A percentile compares a stretch with the other conserved stretches of the same genome.
Conservation (phyloP, 2,113 vertebrate species). For the Numenius arquata region DNA sequence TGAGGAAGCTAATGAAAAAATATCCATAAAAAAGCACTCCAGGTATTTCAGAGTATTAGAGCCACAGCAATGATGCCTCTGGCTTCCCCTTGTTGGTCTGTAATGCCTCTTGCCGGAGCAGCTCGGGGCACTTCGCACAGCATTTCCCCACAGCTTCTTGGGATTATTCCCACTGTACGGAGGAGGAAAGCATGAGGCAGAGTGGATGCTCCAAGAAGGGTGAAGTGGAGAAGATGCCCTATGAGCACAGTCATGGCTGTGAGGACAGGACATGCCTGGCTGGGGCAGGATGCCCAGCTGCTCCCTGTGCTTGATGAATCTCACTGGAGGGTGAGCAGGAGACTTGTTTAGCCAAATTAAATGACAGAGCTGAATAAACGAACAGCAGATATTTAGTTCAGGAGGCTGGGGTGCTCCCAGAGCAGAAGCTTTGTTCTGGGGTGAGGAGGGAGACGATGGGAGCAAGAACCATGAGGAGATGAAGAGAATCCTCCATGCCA, state of each 20-base stretch:
- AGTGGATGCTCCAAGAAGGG: not conserved
- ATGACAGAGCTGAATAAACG: not conserved
- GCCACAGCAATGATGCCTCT: not conserved
- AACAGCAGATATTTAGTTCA: not conserved
- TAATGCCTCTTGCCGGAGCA: fast-evolving
- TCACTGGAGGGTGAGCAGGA: fast-evolving
- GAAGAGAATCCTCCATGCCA: not conserved
- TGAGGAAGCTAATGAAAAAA: not conserved
- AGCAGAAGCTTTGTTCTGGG: not conserved
- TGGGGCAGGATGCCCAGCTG: not conserved
- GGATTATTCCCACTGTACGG: not conserved
- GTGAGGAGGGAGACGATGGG: fast-evolving
- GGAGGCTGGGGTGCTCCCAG: not conserved
- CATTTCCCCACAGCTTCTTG: not conserved
- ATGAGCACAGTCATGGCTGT: not conserved
- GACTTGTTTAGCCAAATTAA: not conserved
- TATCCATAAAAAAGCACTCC: not conserved
- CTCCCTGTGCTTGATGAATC: not conserved
- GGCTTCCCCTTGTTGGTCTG: not conserved
- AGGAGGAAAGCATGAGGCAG: not conserved
- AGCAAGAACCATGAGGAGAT: not conserved
- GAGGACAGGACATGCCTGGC: not conserved
- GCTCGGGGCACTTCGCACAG: not conserved
- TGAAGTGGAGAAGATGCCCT: not conserved
- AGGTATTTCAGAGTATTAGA: not conserved